Evolutionary conservation across 1,140 invertebrate genomes (phyloP), one percentile per base, ranked within the genome.

Genomic region (Drosophila lini): DNA sequence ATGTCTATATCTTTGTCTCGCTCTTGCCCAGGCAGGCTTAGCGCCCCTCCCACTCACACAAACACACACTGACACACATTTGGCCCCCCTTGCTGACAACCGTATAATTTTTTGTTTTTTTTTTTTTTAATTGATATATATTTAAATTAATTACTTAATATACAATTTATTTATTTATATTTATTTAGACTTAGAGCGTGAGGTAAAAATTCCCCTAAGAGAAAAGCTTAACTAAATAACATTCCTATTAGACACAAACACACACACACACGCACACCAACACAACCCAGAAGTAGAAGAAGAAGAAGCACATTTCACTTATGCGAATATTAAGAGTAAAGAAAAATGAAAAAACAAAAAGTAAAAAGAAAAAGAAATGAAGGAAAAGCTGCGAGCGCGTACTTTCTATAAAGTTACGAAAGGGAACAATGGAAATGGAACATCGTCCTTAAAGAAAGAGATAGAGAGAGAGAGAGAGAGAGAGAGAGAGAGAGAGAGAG

Each of bases 321-420:
- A 82, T 78, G 75, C 69, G 60, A 80, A 55, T 53, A 56, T 44
- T 83, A 69, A 71, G 13, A 52, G 56, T 38, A 80, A 63, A 59
- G 52, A 15, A 55, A 36, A 36, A 45, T 22, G 64, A 68, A 70
- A 41, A 41, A 45, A 38, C 16, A 44, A 62, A 38, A 71, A 62
- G 10, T 34, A 62, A 56, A 59, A 56, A 42, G 48, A 73, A 67
- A 81, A 62, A 25, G 36, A 71, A 67, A 48, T 41, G 44, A 42
- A 36, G n/a, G 31, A 45, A 44, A 62, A 45, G 50, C 44, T 83
- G 80, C 80, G 74, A 60, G 84, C 80, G 31, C 63, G 79, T 85
- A 91, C 89, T 91, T 91, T 91, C 89, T 91, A 91, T 91, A 91
- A 91, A 90, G 89, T 91, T 91, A 67, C 80, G 57, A 91, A 91